Percentiles rank a stretch among this genome's conserved stretches.
Evolutionary conservation across 2,113 vertebrate species (phyloP).

Genomic region (Lanius ludovicianus): DNA sequence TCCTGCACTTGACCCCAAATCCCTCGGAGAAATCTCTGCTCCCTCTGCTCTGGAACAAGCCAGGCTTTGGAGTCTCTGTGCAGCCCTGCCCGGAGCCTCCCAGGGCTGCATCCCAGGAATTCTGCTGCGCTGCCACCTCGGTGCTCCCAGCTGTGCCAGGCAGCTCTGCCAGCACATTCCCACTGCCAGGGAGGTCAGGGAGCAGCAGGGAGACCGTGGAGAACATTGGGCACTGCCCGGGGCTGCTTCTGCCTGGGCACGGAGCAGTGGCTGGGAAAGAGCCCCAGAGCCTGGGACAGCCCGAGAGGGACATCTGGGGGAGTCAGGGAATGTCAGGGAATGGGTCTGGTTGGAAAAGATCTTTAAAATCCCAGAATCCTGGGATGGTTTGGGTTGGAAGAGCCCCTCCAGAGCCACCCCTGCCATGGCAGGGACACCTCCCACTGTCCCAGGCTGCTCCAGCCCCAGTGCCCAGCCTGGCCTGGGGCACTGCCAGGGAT

Average conservation of each 20-base stretch:
- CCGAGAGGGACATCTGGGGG: too few species aligned
- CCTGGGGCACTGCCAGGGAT: background rate
- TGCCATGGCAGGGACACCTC: background rate
- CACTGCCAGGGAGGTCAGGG: background rate
- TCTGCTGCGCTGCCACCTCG: background rate
- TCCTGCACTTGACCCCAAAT: too few species aligned
- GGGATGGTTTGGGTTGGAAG: background rate
- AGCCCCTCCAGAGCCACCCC: background rate
- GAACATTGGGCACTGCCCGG: background rate
- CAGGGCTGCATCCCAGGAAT: background rate
- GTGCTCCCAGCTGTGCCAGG: background rate
- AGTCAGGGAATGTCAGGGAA: background rate
- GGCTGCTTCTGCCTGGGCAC: background rate
- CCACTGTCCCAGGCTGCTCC: background rate
- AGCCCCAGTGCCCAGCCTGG: background rate
- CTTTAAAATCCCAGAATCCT: background rate
- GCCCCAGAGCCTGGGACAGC: background rate
- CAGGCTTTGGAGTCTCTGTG: background rate
- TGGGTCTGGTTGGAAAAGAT: background rate
- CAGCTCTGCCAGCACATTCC: background rate
- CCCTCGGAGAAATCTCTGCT: background rate
- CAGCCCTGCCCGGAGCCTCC: background rate
- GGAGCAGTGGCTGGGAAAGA: background rate
- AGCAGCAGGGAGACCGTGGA: background rate
- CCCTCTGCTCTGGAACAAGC: background rate